These are phyloP conservation scores for Lingula anatina DNA, from an alignment of 2,888 invertebrate species.

Conservation along the genomic window DNA sequence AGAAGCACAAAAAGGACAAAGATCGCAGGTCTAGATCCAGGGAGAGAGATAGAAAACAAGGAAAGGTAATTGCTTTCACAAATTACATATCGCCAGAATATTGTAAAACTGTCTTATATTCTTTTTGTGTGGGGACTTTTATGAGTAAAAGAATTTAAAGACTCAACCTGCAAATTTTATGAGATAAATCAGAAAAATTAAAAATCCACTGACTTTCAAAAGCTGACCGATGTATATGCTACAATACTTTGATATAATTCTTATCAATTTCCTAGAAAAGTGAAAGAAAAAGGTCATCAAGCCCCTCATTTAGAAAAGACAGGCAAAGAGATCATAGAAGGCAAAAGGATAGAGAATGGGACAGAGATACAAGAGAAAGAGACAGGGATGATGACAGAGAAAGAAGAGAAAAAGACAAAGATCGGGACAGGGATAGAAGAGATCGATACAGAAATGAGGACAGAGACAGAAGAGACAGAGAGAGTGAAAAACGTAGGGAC, in stretches of 20 bases:
- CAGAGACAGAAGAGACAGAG: too few species aligned
- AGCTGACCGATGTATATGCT: too few species aligned
- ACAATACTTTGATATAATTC: too few species aligned
- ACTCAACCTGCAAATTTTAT: too few species aligned
- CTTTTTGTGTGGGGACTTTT: neutral
- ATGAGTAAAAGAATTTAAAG: too few species aligned
- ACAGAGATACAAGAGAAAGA: neutral
- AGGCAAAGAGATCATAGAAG: neutral
- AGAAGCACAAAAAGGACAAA: neutral
- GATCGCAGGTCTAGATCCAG: neutral
- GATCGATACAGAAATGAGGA: neutral
- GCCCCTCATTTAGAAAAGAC: neutral
- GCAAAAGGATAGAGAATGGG: too few species aligned
- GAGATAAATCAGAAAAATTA: too few species aligned
- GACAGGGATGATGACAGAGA: neutral
- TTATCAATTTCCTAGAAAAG: neutral
- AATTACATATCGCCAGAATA: too few species aligned
- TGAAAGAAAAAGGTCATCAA: neutral
- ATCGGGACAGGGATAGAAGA: neutral
- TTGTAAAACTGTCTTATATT: neutral
- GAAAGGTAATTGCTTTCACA: too few species aligned
- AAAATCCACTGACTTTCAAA: too few species aligned
- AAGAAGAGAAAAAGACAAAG: neutral
- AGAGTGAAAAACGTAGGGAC: too few species aligned
- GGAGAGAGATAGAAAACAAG: too few species aligned